Percentiles rank a stretch among this genome's conserved stretches.
Evolutionary conservation across 2,113 vertebrate species (phyloP).

Genomic region (Zosterops pallidus): DNA sequence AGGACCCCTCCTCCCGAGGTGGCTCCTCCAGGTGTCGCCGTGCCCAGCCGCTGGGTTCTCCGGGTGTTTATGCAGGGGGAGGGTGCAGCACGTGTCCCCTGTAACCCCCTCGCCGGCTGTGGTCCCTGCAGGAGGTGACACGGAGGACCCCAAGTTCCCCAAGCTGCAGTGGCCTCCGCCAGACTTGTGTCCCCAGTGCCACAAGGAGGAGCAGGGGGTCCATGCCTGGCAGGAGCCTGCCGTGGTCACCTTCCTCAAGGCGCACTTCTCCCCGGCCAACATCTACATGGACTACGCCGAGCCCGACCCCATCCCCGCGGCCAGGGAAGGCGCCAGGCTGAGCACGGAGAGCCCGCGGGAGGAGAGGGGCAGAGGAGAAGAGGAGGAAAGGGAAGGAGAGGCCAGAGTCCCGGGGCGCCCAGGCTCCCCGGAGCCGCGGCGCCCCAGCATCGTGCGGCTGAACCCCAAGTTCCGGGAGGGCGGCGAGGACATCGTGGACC

Average conservation of each 20-base stretch:
- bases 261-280: constrained; percentile 75
- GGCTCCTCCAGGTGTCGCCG: not conserved
- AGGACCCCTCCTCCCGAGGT: not conserved
- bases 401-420: not conserved
- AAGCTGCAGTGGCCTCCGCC: constrained; percentile 91
- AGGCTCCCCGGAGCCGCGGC: not conserved
- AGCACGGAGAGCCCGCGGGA: not conserved
- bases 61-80: fast-evolving
- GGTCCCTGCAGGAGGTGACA: constrained; percentile 75
- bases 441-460: constrained; percentile 72
- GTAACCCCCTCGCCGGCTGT: not conserved
- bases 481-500: constrained; percentile 83
- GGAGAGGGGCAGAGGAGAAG: constrained; percentile 18
- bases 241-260: constrained; percentile 81
- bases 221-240: constrained; percentile 77
- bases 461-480: constrained; percentile 1
- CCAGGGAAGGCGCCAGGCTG: constrained; percentile 18
- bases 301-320: not conserved
- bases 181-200: constrained; percentile 82
- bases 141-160: constrained; percentile 90
- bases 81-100: fast-evolving
- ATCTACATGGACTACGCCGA: constrained; percentile 71
- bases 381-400: not conserved
- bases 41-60: not conserved
- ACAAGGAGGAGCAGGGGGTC: constrained; percentile 64